phyloP scores from a whole-genome alignment of 2,888 invertebrate species.

The Ephialtes manifestator region DNA sequence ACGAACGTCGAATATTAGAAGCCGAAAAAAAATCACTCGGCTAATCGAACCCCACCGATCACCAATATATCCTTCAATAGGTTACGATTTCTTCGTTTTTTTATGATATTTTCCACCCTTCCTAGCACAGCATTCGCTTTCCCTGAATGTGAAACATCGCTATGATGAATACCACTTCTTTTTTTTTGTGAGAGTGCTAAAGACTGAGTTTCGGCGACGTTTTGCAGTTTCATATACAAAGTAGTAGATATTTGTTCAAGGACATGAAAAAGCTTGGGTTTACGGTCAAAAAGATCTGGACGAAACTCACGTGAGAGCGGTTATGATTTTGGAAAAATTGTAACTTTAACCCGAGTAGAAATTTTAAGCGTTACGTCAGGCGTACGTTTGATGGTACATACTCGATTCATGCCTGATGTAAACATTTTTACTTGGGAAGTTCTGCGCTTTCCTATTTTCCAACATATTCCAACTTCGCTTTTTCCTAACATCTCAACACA shows the following conservation, averaged over 20 bases:
- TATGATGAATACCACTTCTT: neutral
- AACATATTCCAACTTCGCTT: no score
- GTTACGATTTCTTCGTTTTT: conserved; percentile 24
- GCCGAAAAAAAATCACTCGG: conserved; percentile 47
- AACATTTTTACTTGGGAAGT: no score
- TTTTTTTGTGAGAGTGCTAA: neutral
- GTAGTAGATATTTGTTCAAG: neutral
- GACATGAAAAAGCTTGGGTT: no score
- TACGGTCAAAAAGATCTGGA: no score
- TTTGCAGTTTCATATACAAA: conserved; percentile 16
- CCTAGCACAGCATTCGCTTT: neutral
- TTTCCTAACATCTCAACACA: no score
- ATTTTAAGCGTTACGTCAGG: no score
- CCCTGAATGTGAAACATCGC: neutral
- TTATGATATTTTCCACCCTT: conserved; percentile 19
- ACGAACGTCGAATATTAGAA: conserved; percentile 5
- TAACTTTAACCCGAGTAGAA: no score
- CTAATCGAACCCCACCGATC: conserved; percentile 54
- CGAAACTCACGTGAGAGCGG: no score
- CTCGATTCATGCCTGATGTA: no score
- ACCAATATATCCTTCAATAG: conserved; percentile 34
- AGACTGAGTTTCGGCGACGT: neutral
- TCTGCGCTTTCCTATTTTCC: no score
- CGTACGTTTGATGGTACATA: no score
- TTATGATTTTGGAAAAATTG: no score